Percentiles rank a stretch among this genome's conserved stretches.
Conservation (phyloP, 2,113 vertebrate genomes). For the Hemichromis elongatus region DNA sequence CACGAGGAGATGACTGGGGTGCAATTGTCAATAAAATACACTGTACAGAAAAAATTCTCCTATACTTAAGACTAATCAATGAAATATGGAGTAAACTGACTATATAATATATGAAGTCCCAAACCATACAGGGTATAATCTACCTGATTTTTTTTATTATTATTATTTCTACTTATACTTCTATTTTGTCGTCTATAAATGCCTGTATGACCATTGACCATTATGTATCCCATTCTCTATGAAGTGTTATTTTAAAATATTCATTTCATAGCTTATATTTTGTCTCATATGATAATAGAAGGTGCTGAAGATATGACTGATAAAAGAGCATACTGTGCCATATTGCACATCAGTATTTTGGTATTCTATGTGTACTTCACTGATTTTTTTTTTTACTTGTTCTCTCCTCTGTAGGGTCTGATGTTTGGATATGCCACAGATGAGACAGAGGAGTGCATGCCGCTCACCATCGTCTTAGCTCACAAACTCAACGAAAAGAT, state of each 20-base stretch:
- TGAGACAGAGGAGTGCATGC: constrained; percentile 96
- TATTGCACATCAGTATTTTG: not conserved
- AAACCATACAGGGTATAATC: not conserved
- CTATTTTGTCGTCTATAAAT: not conserved
- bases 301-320: not conserved
- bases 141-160: not conserved
- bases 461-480: constrained; percentile 90
- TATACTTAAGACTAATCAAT: not conserved
- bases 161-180: not conserved
- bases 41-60: not conserved
- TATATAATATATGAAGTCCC: not conserved
- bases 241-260: not conserved
- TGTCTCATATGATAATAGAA: not conserved
- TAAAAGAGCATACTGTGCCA: not conserved
- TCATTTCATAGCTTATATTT: not conserved
- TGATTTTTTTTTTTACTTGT: not conserved
- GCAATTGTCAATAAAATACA: not conserved
- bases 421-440: constrained; percentile 98
- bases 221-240: not conserved
- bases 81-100: not conserved
- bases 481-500: constrained; percentile 90
- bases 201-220: not conserved
- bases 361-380: not conserved
- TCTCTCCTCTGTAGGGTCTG: constrained; percentile 76
- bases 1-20: not conserved